These are phyloP conservation scores for Thamnophis elegans DNA, from an alignment of 2,797 vertebrate species.

Conservation along the genomic window DNA sequence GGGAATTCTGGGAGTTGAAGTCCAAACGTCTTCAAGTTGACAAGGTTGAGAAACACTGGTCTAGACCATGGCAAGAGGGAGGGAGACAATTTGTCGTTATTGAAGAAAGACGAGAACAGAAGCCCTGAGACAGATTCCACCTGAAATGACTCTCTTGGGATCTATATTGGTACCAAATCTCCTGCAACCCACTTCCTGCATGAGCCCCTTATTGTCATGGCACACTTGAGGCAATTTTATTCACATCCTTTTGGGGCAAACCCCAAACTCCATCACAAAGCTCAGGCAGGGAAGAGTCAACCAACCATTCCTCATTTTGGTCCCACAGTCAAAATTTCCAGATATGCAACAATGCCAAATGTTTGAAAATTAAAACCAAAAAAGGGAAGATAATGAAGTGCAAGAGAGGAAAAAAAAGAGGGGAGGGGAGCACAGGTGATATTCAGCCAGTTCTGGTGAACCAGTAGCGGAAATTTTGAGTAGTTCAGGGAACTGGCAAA, in stretches of 20 bases:
- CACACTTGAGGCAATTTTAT: neutral
- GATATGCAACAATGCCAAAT: neutral
- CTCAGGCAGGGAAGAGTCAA: neutral
- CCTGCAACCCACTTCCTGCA: neutral
- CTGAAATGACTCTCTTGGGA: neutral
- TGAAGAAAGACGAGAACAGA: neutral
- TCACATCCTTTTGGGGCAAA: neutral
- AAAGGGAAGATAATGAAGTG: neutral
- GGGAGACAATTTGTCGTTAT: neutral
- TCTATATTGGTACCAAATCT: neutral
- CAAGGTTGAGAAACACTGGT: no score
- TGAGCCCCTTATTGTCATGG: neutral
- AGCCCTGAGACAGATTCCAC: neutral
- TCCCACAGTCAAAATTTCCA: neutral
- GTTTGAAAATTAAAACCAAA: neutral
- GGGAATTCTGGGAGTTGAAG: no score
- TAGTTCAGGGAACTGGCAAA: no score
- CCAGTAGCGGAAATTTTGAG: no score
- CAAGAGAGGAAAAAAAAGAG: accelerated
- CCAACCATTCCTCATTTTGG: neutral
- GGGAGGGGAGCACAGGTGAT: no score
- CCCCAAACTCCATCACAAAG: neutral
- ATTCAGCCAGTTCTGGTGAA: no score
- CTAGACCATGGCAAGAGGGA: no score
- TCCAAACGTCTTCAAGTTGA: no score